phyloP scores from a whole-genome alignment of 2,888 invertebrate genomes.

The Spisula solida region DNA sequence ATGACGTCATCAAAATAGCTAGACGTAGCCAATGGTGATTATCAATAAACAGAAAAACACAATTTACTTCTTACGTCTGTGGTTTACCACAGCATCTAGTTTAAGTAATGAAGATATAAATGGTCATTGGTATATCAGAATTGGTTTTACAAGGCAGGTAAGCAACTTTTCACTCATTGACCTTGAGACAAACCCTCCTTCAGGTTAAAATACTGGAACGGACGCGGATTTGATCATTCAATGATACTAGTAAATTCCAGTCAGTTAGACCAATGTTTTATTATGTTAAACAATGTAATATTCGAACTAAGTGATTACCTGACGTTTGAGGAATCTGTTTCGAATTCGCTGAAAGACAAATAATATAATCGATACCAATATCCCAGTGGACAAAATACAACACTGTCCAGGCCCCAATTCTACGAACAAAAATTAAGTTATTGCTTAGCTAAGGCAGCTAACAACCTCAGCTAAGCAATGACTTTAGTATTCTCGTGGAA shows the following conservation, averaged over 20 bases:
- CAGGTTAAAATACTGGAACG: neutral
- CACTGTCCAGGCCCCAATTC: no score
- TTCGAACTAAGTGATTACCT: conserved; percentile 14
- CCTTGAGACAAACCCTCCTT: neutral
- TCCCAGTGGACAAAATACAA: no score
- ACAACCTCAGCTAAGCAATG: no score
- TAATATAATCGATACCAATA: neutral
- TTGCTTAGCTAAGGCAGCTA: no score
- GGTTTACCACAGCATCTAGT: neutral
- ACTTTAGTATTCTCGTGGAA: no score
- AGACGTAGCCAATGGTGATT: neutral
- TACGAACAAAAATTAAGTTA: no score
- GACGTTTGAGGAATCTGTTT: conserved; percentile 46
- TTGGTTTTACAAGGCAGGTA: neutral
- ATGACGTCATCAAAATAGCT: neutral
- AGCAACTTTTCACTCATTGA: neutral
- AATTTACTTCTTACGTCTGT: neutral
- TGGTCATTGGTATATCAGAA: neutral
- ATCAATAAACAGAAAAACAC: no score
- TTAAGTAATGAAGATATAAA: neutral
- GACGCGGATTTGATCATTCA: no score
- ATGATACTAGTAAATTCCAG: no score
- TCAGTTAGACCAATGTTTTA: no score
- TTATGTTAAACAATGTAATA: no score
- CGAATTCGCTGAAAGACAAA: conserved; percentile 44